phyloP scores from a whole-genome alignment of 2,797 vertebrate genomes.

The Pagetopsis macropterus region DNA sequence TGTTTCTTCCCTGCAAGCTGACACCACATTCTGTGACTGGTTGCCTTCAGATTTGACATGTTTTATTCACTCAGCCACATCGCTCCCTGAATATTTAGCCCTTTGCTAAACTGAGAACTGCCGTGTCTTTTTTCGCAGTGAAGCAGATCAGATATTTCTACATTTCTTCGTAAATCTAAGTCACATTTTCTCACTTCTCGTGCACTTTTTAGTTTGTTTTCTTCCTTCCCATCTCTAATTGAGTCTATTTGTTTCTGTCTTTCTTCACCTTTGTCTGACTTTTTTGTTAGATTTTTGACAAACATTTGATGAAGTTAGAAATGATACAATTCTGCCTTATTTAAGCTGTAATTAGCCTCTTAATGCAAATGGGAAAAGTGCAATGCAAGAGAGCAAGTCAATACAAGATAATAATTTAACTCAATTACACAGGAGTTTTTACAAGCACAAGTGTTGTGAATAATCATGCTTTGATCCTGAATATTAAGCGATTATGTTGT shows the following conservation, averaged over 20 bases:
- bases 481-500: background rate
- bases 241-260: background rate
- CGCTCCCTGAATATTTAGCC: conserved; percentile 32
- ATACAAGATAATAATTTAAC: background rate
- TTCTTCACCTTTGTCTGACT: background rate
- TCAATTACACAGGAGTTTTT: background rate
- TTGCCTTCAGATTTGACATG: conserved; percentile 39
- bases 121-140: conserved; percentile 19
- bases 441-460: background rate
- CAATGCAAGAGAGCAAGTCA: background rate
- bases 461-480: conserved; percentile 4
- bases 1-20: conserved; percentile 41
- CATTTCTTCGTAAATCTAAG: conserved; percentile 4
- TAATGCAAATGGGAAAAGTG: background rate
- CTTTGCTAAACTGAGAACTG: conserved; percentile 30
- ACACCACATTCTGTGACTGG: conserved; percentile 37
- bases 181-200: conserved; percentile 7
- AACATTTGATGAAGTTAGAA: background rate
- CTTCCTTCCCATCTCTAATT: conserved; percentile 31
- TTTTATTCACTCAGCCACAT: conserved; percentile 48
- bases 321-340: background rate
- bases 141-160: conserved; percentile 38
- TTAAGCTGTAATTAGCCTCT: background rate
- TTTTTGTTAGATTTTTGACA: background rate
- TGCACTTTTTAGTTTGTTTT: conserved; percentile 28